Base-by-base conservation (phyloP, 1,140 invertebrate species). In the Drosophila navojoa region DNA sequence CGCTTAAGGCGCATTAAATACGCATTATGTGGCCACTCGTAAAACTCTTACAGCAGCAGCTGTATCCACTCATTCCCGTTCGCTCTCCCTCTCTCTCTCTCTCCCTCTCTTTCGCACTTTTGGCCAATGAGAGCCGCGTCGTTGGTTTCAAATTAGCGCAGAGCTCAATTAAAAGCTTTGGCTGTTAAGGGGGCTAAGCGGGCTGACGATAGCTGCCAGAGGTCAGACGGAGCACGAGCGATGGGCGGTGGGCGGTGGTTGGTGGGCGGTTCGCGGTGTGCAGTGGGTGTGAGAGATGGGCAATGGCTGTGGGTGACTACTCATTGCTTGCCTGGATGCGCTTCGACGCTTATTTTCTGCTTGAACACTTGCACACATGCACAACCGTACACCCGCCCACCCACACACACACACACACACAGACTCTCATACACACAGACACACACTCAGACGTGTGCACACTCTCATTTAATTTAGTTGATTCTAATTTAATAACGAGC, bases 91-190 rank as follows among this genome's bases (percentile, higher is more conserved):
- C 9, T 15, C 22, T 50, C 25, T 32, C 19, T 29, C 35, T 16
- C 35, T n/a, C 66, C 4, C 19, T 29, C 25, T 16, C 10, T 11
- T 32, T n/a, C 27, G 9, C 44, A 16, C 38, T 54, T 13, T 35
- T 29, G 64, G 42, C 49, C 52, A 38, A 58, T 55, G 44, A 57
- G 62, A 64, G 58, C 70, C 75, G 61, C 81, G 64, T 87, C 77
- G 81, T 79, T 82, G 82, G 76, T 79, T 87, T 87, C 79, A 87
- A 87, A 87, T 87, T 87, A 87, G 79, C 84, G 76, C 69, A 40
- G 35, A 87, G 81, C 82, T 82, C 82, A 87, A 87, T 87, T 87
- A 89, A 79, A 87, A 69, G 71, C 67, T 58, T 22, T 49, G 1
- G 22, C 27, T 40, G 29, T 27, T 11, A 5, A 38, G 9, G 15